These are phyloP conservation scores for Drosophila gaucha DNA, from an alignment of 2,888 invertebrate genomes.

Conservation along the genomic window DNA sequence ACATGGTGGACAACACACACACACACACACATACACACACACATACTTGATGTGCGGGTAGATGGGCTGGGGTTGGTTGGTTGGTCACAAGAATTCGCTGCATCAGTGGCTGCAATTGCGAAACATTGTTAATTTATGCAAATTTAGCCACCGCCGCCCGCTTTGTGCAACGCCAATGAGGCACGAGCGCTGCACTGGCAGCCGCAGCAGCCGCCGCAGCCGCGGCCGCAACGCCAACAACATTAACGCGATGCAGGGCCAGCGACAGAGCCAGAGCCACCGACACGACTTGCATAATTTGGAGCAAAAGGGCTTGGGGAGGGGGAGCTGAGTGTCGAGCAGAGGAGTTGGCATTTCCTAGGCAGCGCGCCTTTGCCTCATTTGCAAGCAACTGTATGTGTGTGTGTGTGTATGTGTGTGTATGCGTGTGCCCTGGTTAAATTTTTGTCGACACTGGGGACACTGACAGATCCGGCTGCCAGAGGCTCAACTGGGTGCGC, in stretches of 20 bases:
- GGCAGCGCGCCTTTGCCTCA: constrained; percentile 53
- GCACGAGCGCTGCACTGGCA: constrained; percentile 52
- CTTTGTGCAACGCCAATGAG: constrained; percentile 79
- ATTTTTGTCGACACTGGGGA: constrained; percentile 45
- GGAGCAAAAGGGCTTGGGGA: background rate
- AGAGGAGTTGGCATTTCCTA: background rate
- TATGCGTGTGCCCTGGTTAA: constrained; percentile 31
- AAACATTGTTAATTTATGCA: constrained; percentile 80
- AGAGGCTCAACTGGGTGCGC: constrained; percentile 61
- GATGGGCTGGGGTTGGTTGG: constrained; percentile 5
- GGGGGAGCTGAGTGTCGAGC: background rate
- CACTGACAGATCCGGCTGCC: constrained; percentile 31
- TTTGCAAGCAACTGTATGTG: constrained; percentile 55
- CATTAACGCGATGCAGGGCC: constrained; percentile 66
- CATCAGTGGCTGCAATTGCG: constrained; percentile 77
- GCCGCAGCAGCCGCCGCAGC: constrained; percentile 54
- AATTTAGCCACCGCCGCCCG: constrained; percentile 72
- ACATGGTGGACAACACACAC: constrained; percentile 57
- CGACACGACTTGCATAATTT: constrained; percentile 69
- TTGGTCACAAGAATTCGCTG: constrained; percentile 65
- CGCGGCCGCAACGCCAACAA: constrained; percentile 66
- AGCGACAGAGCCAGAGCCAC: constrained; percentile 41
- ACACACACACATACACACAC: constrained; percentile 20
- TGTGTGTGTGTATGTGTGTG: background rate
- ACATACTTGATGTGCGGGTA: constrained; percentile 28